Evolutionary conservation across 2,113 vertebrate genomes (phyloP), one percentile per base, ranked within the genome.

Genomic region (Argyrosomus japonicus): DNA sequence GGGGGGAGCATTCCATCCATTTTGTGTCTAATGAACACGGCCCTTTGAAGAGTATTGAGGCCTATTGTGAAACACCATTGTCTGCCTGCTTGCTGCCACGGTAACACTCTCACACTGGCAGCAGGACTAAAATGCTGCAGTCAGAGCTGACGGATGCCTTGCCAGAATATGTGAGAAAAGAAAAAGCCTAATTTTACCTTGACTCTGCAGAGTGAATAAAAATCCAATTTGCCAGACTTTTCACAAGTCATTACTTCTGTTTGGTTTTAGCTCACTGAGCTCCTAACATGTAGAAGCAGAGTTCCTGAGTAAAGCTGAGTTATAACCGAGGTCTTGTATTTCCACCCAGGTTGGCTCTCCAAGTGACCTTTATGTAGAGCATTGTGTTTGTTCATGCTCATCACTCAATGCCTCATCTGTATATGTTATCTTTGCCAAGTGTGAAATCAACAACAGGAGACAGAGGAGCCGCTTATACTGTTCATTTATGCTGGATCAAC

Each of bases 1-100:
- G 27, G 50, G 54, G 79, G 68, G 85, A 78, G 75, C 71, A 71
- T 78, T 82, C 69, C 75, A 54, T 65, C 79, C 72, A 77, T 89
- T 77, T 72, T 86, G 75, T 86, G 73, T 50, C 87, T 79, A 43
- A 85, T 87, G 83, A 89, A 86, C 79, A 6, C 15, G 25, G 84
- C 84, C 68, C 83, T 92, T 91, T 94, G 86, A 86, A 82, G 72
- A 69, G 70, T 43, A 53, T 6, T 87, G 77, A 70, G 79, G 89
- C 87, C 87, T 81, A 64, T 91, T 94, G 92, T 94, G 62, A 87
- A 92, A 85, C 68, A 48, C 82, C 85, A 94, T 94, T 94, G 93
- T 94, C 80, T 89, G 85, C 9, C 82, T 75, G 89, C 87, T 74
- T 56, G 92, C 92, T 94, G 91, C 91, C 92, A 94, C 87, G 89